These are phyloP conservation scores for Lindbergichthys nudifrons DNA, from an alignment of 2,797 vertebrate species.

Conservation along the genomic window DNA sequence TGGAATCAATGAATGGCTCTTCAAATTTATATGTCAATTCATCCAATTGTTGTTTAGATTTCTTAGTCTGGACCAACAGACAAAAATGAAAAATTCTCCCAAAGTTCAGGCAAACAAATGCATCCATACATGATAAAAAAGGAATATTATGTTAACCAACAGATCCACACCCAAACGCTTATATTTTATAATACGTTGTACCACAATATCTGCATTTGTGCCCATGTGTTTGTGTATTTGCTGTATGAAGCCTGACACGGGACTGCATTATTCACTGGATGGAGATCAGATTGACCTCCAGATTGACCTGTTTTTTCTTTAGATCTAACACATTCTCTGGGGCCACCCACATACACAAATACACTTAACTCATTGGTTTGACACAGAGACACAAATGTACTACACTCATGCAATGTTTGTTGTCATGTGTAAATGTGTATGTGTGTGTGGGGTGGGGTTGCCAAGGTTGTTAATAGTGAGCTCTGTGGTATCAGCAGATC, in stretches of 20 bases:
- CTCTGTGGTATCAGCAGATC: slow-evolving; percentile 46
- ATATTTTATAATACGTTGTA: not conserved
- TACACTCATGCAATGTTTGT: slow-evolving; percentile 25
- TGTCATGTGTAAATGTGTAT: slow-evolving; percentile 18
- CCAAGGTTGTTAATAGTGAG: slow-evolving; percentile 23
- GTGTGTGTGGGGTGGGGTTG: slow-evolving; percentile 6
- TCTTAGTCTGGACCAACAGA: no score
- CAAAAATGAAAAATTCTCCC: no score
- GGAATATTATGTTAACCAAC: no score
- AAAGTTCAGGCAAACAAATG: no score
- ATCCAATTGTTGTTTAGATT: no score
- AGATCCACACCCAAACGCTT: not conserved
- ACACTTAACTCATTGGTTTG: slow-evolving; percentile 12
- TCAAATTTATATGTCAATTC: no score
- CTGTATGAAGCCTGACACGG: slow-evolving; percentile 49
- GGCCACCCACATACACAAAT: slow-evolving; percentile 15
- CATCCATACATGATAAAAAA: no score
- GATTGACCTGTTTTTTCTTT: slow-evolving; percentile 32
- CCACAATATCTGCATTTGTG: not conserved
- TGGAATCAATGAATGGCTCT: no score
- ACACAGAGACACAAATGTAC: slow-evolving; percentile 26
- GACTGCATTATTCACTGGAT: slow-evolving; percentile 51
- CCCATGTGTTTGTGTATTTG: not conserved
- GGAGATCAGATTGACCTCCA: slow-evolving; percentile 64
- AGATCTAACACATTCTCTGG: slow-evolving; percentile 18